Conservation (phyloP, 2,113 vertebrate genomes). For the Pao palembangensis region DNA sequence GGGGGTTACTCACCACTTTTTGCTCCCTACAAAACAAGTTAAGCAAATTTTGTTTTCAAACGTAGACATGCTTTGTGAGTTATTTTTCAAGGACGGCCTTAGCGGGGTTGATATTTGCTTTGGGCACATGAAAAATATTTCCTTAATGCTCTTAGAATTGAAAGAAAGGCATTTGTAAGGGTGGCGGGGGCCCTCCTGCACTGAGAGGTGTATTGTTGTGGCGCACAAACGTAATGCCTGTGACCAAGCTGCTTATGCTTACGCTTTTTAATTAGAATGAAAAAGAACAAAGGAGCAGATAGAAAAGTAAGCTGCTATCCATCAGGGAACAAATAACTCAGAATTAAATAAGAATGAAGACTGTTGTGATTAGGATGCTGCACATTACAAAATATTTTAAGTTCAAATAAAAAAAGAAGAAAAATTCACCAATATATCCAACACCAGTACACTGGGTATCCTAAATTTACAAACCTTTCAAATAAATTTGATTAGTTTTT, state of each 20-base stretch:
- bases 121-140: constrained; percentile 64
- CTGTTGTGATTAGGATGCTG: too few relatives aligned
- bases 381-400: neutral
- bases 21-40: constrained; percentile 25
- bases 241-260: constrained; percentile 58
- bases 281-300: neutral
- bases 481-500: neutral
- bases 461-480: neutral
- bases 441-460: neutral
- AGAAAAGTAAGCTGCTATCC: neutral
- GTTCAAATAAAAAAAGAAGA: neutral
- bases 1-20: constrained; percentile 5
- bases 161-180: constrained; percentile 59
- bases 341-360: too few relatives aligned
- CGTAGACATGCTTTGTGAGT: too few relatives aligned
- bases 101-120: constrained; percentile 2
- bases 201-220: constrained; percentile 44
- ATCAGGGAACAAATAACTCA: too few relatives aligned
- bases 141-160: constrained; percentile 72
- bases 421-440: neutral
- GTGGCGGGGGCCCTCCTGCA: constrained; percentile 3
- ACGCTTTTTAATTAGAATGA: constrained; percentile 35
- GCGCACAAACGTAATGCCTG: constrained; percentile 38
- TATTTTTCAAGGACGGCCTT: neutral
- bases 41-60: constrained; percentile 7